phyloP scores from a whole-genome alignment of 2,888 invertebrate species.

The Pammene fasciana region DNA sequence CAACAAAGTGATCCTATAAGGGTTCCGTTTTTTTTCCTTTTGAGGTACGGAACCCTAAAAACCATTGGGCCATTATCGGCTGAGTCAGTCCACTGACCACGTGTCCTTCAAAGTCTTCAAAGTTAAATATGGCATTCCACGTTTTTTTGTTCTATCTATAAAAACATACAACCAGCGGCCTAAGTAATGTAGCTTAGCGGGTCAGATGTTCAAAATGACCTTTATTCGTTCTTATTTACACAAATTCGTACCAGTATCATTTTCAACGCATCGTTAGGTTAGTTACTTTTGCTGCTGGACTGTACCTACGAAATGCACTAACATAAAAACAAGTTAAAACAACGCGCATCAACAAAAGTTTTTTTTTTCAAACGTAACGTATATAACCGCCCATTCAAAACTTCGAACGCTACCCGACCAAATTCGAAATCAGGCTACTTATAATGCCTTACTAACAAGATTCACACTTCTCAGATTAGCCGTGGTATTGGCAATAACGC shows the following conservation, averaged over 20 bases:
- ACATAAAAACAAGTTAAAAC: not conserved
- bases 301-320: not conserved
- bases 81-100: not conserved
- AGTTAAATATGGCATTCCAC: not conserved
- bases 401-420: not conserved
- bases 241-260: too few species aligned
- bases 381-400: conserved; percentile 21
- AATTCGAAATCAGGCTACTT: not conserved
- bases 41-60: too few species aligned
- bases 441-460: not conserved
- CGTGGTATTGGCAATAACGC: conserved; percentile 30
- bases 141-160: not conserved
- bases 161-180: not conserved
- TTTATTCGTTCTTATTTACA: too few species aligned
- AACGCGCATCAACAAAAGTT: not conserved
- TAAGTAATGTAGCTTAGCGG: too few species aligned
- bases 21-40: too few species aligned
- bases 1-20: too few species aligned
- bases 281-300: not conserved
- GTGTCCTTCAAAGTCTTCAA: not conserved
- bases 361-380: conserved; percentile 7
- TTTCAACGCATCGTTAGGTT: too few species aligned
- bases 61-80: too few species aligned
- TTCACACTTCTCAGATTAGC: not conserved
- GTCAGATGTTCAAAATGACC: too few species aligned